Percentiles rank a stretch among this genome's conserved stretches.
phyloP scores from a whole-genome alignment of 2,113 vertebrate genomes.

The Eptatretus burgeri region DNA sequence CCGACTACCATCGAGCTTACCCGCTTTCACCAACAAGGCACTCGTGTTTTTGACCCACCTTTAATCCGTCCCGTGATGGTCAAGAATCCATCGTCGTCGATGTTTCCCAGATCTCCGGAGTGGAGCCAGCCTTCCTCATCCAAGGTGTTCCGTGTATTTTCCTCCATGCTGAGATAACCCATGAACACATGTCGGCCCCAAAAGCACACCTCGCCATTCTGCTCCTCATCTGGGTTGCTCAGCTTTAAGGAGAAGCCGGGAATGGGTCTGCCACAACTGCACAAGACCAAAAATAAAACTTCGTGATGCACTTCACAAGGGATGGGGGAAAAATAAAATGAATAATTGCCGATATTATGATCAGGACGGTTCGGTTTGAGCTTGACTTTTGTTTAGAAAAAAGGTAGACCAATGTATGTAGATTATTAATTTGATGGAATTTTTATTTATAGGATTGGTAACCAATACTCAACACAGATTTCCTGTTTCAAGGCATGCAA shows the following conservation, averaged over 20 bases:
- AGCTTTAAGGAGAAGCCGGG: slow-evolving; percentile 39
- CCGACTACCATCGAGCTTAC: too few relatives aligned
- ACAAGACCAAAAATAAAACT: not conserved
- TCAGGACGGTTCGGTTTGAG: too few relatives aligned
- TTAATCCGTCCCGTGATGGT: slow-evolving; percentile 52
- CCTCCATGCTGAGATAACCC: slow-evolving; percentile 53
- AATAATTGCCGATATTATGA: too few relatives aligned
- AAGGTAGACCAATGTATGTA: too few relatives aligned
- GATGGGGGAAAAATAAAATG: too few relatives aligned
- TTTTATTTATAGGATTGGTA: too few relatives aligned
- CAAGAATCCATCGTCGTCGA: slow-evolving; percentile 38
- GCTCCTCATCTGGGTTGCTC: slow-evolving; percentile 22
- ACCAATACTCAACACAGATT: too few relatives aligned
- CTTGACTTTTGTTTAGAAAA: too few relatives aligned
- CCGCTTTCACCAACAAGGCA: too few relatives aligned
- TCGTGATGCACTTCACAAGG: too few relatives aligned
- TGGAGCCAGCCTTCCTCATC: slow-evolving; percentile 46
- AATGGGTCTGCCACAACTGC: slow-evolving; percentile 33
- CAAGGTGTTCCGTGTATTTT: slow-evolving; percentile 33
- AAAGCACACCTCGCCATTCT: slow-evolving; percentile 40
- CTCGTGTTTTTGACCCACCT: slow-evolving; percentile 17
- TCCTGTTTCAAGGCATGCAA: too few relatives aligned
- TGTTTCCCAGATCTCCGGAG: slow-evolving; percentile 35
- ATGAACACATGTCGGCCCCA: slow-evolving; percentile 60
- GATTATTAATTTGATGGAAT: too few relatives aligned